phyloP scores from a whole-genome alignment of 2,888 invertebrate species.

The Nomada flava region DNA sequence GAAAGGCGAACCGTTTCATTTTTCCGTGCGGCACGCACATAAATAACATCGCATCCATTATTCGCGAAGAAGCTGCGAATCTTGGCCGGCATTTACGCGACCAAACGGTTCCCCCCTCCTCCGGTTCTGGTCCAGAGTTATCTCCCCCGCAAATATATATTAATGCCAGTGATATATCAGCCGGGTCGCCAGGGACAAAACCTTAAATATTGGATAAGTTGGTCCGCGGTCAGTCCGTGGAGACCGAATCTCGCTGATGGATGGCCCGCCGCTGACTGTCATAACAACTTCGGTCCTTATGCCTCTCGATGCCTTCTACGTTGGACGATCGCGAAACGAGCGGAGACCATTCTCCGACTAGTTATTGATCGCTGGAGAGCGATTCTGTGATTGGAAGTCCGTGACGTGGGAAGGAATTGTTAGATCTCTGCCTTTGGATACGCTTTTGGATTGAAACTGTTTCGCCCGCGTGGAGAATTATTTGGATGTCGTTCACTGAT shows the following conservation, averaged over 20 bases:
- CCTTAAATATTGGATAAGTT: conserved; percentile 84
- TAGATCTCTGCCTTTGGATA: no score
- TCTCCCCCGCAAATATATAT: conserved; percentile 83
- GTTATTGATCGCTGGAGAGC: conserved; percentile 27
- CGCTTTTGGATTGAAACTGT: no score
- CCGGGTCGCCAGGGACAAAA: conserved; percentile 83
- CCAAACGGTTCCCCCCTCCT: conserved; percentile 4
- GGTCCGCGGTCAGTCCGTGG: conserved; percentile 79
- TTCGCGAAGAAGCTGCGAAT: conserved; percentile 56
- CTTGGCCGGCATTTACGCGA: conserved; percentile 58
- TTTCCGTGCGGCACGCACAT: conserved; percentile 3
- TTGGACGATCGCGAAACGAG: conserved; percentile 26
- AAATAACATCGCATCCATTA: conserved; percentile 50
- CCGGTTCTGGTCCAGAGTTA: conserved; percentile 54
- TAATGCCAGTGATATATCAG: conserved; percentile 84
- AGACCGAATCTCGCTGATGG: conserved; percentile 83
- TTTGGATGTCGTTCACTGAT: no score
- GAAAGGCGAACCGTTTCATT: conserved; percentile 6
- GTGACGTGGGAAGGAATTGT: no score
- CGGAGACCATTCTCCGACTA: conserved; percentile 2
- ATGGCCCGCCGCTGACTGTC: conserved; percentile 83
- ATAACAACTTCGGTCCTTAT: conserved; percentile 80
- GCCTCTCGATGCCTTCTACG: conserved; percentile 44
- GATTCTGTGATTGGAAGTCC: not conserved
- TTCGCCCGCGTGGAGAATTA: no score